These are phyloP conservation scores for Oenanthe oenanthe DNA, from an alignment of 2,113 vertebrate species.

Conservation along the genomic window DNA sequence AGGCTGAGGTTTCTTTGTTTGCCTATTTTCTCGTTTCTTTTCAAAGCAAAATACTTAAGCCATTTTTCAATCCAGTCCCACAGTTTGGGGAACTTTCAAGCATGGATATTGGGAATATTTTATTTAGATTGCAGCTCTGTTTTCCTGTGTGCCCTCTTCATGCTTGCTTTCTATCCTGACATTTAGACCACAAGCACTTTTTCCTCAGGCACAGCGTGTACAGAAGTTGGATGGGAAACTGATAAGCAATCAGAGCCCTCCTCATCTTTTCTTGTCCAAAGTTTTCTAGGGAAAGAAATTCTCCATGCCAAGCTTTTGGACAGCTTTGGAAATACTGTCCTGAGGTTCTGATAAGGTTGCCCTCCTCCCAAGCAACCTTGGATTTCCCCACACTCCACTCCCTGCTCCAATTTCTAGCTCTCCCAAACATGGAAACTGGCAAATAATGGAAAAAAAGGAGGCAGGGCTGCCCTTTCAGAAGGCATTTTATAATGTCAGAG, in stretches of 20 bases:
- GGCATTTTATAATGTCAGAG: conserved; percentile 18
- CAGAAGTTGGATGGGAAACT: neutral
- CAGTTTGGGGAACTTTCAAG: neutral
- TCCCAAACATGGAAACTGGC: neutral
- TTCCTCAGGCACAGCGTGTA: neutral
- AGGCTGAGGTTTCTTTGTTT: neutral
- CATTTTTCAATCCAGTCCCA: neutral
- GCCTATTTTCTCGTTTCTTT: neutral
- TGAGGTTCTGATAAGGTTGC: neutral
- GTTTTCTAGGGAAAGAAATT: neutral
- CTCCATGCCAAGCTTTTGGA: neutral
- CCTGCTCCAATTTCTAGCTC: neutral
- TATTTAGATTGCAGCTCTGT: neutral
- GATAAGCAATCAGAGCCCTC: neutral
- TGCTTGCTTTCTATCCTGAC: neutral
- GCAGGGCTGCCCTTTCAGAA: conserved; percentile 23
- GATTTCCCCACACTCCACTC: neutral
- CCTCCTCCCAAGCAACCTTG: neutral
- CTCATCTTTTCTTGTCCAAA: neutral
- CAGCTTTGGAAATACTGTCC: neutral
- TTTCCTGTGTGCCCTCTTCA: neutral
- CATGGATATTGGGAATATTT: neutral
- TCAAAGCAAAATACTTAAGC: neutral
- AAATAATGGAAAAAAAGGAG: conserved; percentile 29
- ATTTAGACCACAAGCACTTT: neutral